Base-by-base conservation (phyloP, 2,888 invertebrate species). In the Bellardia bayeri region DNA sequence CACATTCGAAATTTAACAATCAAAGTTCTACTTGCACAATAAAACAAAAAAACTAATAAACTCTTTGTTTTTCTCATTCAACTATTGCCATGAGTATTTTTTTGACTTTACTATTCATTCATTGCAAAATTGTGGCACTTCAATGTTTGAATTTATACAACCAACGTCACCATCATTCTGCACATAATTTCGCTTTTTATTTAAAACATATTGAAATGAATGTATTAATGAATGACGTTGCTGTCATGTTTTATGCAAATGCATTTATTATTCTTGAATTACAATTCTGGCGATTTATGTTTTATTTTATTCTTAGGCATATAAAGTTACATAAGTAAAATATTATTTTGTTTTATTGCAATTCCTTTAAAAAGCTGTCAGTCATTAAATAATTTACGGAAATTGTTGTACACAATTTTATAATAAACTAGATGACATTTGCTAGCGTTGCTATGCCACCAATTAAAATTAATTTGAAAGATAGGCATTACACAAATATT, bases 211-310 rank as follows among this genome's bases (percentile, higher is more conserved):
- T 54, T 54, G 37, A 71, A 54, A 71, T 51, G 37, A 37, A 37
- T 33, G 33, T 1, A 33, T 33, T 0, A 33, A 45, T 68, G 37
- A 56, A 56, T 54, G 71, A 71, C 16, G 30, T 40, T 42, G 16
- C 56, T 71, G 56, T 71, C 71, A 71, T 71, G 54, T 37, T 71
- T 71, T 56, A 16, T 71, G 71, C 11, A 40, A 71, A 54, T 16
- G 40, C 40, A 71, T 71, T 71, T 71, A 56, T 71, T 56, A 71
- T 56, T 40, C 56, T 56, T 40, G 23, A 56, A 40, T 71, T 71
- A 71, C 71, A 40, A 42, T 56, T 71, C 37, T 37, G 56, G 23
- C 56, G 56, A 71, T 64, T 64, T 58, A 58, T 51, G 0, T 51
- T 13, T 51, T 23, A 51, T 51, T n/a, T 13, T 11, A 45, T 45